These are phyloP conservation scores for Emys orbicularis DNA, from an alignment of 2,797 vertebrate genomes.

Conservation along the genomic window DNA sequence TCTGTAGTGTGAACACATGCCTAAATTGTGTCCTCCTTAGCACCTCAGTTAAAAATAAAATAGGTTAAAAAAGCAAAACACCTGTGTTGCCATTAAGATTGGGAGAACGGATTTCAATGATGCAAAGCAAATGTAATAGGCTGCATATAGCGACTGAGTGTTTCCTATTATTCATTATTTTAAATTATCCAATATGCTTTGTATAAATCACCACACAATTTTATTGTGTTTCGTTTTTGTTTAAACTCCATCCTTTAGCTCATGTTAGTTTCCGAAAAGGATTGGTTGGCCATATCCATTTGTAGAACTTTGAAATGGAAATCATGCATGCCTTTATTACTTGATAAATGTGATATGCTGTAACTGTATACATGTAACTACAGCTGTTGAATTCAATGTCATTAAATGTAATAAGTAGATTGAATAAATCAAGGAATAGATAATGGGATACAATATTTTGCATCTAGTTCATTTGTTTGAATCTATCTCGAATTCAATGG, in stretches of 20 bases:
- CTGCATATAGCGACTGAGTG: conserved; percentile 28
- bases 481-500: neutral
- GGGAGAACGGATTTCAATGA: conserved; percentile 44
- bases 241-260: conserved; percentile 1
- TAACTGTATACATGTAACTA: neutral
- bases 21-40: neutral
- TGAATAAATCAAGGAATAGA: neutral
- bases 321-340: neutral
- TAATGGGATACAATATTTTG: neutral
- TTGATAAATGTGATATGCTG: neutral
- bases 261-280: neutral
- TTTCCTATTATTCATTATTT: conserved; percentile 59
- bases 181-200: conserved; percentile 41
- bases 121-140: conserved; percentile 19
- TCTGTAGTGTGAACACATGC: neutral
- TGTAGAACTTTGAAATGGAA: neutral
- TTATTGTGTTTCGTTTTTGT: neutral
- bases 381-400: neutral
- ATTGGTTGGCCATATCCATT: fast-evolving
- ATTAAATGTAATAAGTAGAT: neutral
- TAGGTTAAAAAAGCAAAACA: neutral
- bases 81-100: neutral
- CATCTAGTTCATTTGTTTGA: neutral
- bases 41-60: neutral
- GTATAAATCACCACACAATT: conserved; percentile 1